Evolutionary conservation across 2,888 invertebrate species (phyloP).

Genomic region (Netelia inedita): DNA sequence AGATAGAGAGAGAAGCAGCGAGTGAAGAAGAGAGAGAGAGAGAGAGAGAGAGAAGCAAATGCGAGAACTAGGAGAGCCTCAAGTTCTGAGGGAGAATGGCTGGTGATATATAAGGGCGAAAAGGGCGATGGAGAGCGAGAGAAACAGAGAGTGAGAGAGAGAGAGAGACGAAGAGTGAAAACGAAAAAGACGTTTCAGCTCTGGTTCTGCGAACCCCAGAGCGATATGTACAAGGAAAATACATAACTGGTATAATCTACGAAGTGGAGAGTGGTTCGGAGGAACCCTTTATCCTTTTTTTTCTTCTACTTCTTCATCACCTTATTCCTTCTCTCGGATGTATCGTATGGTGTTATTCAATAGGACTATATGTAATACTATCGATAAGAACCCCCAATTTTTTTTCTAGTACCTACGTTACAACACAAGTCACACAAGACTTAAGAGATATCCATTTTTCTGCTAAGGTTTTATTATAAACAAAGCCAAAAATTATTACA

Average conservation of each 20-base stretch:
- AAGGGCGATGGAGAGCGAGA: background rate
- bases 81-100: slow-evolving; percentile 18
- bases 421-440: too few species aligned
- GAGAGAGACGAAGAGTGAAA: slow-evolving; percentile 22
- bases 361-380: slow-evolving; percentile 22
- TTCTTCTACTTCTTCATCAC: background rate
- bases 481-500: too few species aligned
- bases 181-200: slow-evolving; percentile 56
- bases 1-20: slow-evolving; percentile 64
- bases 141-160: slow-evolving; percentile 18
- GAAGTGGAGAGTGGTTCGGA: slow-evolving; percentile 60
- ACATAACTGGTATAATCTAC: slow-evolving; percentile 70
- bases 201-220: slow-evolving; percentile 55
- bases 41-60: slow-evolving; percentile 15
- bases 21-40: slow-evolving; percentile 58
- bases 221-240: slow-evolving; percentile 65
- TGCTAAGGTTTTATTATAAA: too few species aligned
- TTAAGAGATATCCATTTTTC: too few species aligned
- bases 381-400: background rate
- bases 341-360: slow-evolving; percentile 18
- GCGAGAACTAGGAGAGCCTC: slow-evolving; percentile 41
- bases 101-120: slow-evolving; percentile 36
- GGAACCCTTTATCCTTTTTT: slow-evolving; percentile 36
- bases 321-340: background rate
- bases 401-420: background rate